Evolutionary conservation across 2,888 invertebrate genomes (phyloP).

Genomic region (Clistopyga incitator): DNA sequence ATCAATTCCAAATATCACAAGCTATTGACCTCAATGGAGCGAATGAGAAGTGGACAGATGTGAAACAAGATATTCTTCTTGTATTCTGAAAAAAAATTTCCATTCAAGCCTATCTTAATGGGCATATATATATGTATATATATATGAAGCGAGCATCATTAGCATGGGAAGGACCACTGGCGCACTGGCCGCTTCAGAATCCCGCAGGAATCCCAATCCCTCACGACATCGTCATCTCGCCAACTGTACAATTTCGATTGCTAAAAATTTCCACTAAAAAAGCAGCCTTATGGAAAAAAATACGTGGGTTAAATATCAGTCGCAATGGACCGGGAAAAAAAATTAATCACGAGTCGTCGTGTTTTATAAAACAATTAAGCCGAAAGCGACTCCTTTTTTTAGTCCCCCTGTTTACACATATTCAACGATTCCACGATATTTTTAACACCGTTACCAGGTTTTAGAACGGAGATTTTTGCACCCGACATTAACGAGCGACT

Average conservation of each 20-base stretch:
- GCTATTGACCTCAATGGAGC: not conserved
- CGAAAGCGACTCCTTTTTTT: not conserved
- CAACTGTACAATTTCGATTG: not conserved
- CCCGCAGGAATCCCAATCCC: not conserved
- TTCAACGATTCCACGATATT: not conserved
- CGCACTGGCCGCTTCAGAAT: not conserved
- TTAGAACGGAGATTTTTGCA: no score
- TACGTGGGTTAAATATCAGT: not conserved
- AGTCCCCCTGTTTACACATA: not conserved
- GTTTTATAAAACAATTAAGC: not conserved
- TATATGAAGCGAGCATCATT: not conserved
- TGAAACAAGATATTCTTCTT: not conserved
- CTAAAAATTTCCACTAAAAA: not conserved
- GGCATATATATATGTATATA: not conserved
- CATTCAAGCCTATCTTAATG: not conserved
- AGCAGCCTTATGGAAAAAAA: not conserved
- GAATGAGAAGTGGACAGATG: not conserved
- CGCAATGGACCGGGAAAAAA: not conserved
- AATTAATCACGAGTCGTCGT: not conserved
- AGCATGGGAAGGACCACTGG: slow-evolving; percentile 11
- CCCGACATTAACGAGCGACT: no score
- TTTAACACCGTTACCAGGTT: not conserved
- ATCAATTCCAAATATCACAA: not conserved
- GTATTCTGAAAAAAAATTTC: not conserved
- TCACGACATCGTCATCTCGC: not conserved